These are phyloP conservation scores for Punctoribates punctum DNA, from an alignment of 2,888 invertebrate species.

Conservation along the genomic window DNA sequence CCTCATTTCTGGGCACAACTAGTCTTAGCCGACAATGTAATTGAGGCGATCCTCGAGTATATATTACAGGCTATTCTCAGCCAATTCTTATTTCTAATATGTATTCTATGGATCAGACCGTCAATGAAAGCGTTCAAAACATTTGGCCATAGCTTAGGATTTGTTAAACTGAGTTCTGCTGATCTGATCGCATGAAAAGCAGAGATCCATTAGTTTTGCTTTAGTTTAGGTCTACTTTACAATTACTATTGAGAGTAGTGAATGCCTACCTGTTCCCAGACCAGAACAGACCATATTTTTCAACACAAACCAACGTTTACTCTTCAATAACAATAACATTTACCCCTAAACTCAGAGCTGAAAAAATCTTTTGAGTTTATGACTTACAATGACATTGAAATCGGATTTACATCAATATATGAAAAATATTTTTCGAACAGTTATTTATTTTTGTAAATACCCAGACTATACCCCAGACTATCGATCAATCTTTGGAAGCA, in stretches of 20 bases:
- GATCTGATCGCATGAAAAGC: constrained; percentile 19
- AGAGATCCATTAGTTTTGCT: constrained; percentile 24
- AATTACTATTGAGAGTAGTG: not conserved
- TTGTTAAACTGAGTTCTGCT: not conserved
- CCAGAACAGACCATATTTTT: not conserved
- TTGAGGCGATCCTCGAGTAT: not conserved
- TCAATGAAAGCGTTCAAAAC: not conserved
- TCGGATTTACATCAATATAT: constrained; percentile 29
- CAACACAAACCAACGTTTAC: constrained; percentile 14
- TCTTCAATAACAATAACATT: constrained; percentile 31
- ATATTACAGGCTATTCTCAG: not conserved
- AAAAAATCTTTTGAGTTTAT: not conserved
- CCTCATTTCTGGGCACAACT: not conserved
- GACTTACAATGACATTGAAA: constrained; percentile 24
- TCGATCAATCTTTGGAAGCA: constrained; percentile 17
- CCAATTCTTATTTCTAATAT: not conserved
- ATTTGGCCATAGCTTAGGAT: not conserved
- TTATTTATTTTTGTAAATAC: constrained; percentile 16
- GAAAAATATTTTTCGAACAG: constrained; percentile 22
- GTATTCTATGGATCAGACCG: not conserved
- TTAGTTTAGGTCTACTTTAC: not conserved
- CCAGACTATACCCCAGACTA: not conserved
- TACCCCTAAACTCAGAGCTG: constrained; percentile 5
- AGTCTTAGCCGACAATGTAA: constrained; percentile 29
- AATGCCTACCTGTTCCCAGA: constrained; percentile 26